Evolutionary conservation across 2,113 vertebrate genomes (phyloP).

Genomic region (Xenopus borealis): DNA sequence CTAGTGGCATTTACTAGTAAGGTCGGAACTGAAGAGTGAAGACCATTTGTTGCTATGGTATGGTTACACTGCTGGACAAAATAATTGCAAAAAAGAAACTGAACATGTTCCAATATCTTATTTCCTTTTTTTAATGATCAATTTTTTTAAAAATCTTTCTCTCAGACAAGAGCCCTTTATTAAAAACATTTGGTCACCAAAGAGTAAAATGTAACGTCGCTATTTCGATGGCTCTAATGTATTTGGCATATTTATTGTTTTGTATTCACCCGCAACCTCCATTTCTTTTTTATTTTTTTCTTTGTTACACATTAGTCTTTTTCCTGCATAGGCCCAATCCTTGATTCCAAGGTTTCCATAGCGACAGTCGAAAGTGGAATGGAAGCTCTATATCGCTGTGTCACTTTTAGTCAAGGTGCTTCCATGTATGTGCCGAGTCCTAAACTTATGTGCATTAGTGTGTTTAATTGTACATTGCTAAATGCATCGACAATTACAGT

Average conservation of each 20-base stretch:
- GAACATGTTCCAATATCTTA: too few relatives aligned
- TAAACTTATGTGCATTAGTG: not conserved
- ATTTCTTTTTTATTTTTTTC: not conserved
- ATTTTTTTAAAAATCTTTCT: too few relatives aligned
- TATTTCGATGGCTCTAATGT: not conserved
- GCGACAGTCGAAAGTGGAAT: not conserved
- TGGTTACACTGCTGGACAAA: too few relatives aligned
- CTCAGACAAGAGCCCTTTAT: too few relatives aligned
- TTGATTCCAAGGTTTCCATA: not conserved
- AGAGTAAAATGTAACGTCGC: too few relatives aligned
- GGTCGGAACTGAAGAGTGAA: too few relatives aligned
- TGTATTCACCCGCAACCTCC: not conserved
- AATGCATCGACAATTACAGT: not conserved
- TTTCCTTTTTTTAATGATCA: too few relatives aligned
- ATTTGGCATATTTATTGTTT: not conserved
- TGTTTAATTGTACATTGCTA: not conserved
- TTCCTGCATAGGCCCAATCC: not conserved
- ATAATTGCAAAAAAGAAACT: too few relatives aligned
- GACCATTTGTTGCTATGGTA: too few relatives aligned
- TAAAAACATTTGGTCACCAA: too few relatives aligned
- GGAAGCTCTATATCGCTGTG: not conserved
- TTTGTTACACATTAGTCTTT: constrained; percentile 3
- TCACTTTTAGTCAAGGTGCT: not conserved
- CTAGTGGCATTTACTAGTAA: too few relatives aligned
- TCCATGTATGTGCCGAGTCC: not conserved